A percentile compares a stretch with the other conserved stretches of the same genome.
phyloP scores from a whole-genome alignment of 2,888 invertebrate species.

The Endomychus coccineus region DNA sequence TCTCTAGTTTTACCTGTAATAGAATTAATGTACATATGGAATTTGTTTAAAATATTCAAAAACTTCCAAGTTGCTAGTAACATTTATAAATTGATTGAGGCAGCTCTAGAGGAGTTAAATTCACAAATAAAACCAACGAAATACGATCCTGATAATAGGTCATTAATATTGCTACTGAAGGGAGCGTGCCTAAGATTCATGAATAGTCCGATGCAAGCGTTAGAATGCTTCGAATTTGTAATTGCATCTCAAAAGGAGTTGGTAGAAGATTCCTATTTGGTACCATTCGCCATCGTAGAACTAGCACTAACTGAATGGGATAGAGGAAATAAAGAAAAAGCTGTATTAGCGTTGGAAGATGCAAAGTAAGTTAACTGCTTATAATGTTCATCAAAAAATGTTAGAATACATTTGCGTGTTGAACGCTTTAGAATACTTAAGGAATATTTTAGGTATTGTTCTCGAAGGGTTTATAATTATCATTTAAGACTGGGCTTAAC shows the following conservation, averaged over 20 bases:
- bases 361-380: slow-evolving; percentile 59
- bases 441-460: no score
- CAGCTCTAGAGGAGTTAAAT: slow-evolving; percentile 39
- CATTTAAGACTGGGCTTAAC: no score
- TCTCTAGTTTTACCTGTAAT: slow-evolving; percentile 72
- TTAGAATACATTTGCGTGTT: no score
- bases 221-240: slow-evolving; percentile 61
- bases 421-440: no score
- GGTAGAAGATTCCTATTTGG: slow-evolving; percentile 73
- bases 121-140: slow-evolving; percentile 37
- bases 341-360: slow-evolving; percentile 66
- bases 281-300: slow-evolving; percentile 82
- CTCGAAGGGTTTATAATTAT: no score
- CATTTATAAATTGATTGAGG: slow-evolving; percentile 57
- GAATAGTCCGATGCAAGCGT: slow-evolving; percentile 68
- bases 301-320: slow-evolving; percentile 71
- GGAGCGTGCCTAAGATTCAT: slow-evolving; percentile 78
- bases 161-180: slow-evolving; percentile 68
- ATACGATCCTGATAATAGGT: slow-evolving; percentile 64
- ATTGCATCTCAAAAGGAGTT: slow-evolving; percentile 61
- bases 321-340: slow-evolving; percentile 59
- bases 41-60: slow-evolving; percentile 76
- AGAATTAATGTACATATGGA: slow-evolving; percentile 90
- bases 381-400: neutral
- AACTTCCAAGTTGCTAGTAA: slow-evolving; percentile 55